Evolutionary conservation across 2,113 vertebrate species (phyloP).

Genomic region (Danio rerio): DNA sequence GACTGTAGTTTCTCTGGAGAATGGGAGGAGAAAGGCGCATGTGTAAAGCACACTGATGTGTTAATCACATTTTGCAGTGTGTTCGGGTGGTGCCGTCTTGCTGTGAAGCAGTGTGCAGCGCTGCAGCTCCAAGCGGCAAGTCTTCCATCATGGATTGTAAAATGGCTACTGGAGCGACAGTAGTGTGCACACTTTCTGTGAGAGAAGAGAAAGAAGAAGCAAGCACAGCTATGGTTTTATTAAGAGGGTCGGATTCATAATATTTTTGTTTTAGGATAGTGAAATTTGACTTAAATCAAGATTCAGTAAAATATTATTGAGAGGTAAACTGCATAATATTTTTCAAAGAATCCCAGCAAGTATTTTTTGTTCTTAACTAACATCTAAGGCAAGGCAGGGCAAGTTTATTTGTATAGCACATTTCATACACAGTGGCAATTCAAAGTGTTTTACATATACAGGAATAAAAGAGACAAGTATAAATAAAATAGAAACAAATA

Average conservation of each 20-base stretch:
- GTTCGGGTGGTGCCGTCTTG: conserved; percentile 9
- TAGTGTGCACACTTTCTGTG: conserved; percentile 22
- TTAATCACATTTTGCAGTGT: conserved; percentile 49
- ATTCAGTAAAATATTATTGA: neutral
- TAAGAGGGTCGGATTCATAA: neutral
- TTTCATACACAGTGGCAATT: no score
- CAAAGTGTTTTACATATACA: no score
- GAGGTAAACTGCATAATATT: no score
- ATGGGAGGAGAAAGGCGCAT: conserved; percentile 14
- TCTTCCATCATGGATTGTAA: conserved; percentile 54
- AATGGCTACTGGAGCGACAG: conserved; percentile 52
- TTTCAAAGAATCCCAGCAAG: no score
- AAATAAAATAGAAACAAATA: no score
- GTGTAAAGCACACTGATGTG: conserved; percentile 45
- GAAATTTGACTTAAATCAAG: neutral
- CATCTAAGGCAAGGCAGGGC: no score
- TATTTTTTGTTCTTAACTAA: no score
- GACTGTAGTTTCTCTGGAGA: neutral
- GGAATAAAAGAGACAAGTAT: no score
- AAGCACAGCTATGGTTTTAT: conserved; percentile 10
- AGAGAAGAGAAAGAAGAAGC: conserved; percentile 16
- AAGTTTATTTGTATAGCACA: no score
- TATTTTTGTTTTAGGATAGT: neutral
- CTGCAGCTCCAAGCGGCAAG: neutral
- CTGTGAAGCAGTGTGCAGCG: conserved; percentile 29